A percentile compares a stretch with the other conserved stretches of the same genome.
Evolutionary conservation across 2,113 vertebrate species (phyloP).

Genomic region (Brienomyrus brachyistius): DNA sequence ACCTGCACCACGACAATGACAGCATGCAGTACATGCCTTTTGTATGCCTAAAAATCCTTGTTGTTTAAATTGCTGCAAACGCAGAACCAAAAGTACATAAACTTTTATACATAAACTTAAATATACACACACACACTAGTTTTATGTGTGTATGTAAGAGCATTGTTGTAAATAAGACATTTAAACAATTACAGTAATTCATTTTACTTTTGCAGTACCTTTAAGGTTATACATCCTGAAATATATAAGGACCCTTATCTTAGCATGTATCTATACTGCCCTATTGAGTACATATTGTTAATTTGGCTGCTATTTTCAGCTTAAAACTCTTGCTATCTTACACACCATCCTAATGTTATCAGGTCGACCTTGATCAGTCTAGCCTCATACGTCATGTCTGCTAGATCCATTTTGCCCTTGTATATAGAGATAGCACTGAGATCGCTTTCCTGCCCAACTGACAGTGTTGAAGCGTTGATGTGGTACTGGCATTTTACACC

Average conservation of each 20-base stretch:
- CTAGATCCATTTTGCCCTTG: conserved; percentile 35
- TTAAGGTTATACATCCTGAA: conserved; percentile 21
- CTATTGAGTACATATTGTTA: background rate
- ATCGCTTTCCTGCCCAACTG: conserved; percentile 20
- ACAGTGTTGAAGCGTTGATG: conserved; percentile 37
- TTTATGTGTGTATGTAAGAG: background rate
- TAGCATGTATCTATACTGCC: background rate
- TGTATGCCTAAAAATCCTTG: background rate
- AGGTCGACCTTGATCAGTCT: conserved; percentile 2
- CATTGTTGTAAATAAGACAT: background rate
- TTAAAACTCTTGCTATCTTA: conserved; percentile 12
- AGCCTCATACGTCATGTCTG: background rate
- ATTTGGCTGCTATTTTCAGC: background rate
- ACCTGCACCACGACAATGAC: background rate
- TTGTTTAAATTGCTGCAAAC: background rate
- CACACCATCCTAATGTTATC: background rate
- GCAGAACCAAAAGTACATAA: background rate
- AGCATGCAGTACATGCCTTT: background rate
- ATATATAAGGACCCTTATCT: background rate
- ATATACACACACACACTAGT: background rate
- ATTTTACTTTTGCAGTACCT: background rate
- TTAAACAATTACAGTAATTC: background rate
- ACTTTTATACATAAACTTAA: background rate
- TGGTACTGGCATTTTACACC: conserved; percentile 9
- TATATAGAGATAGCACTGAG: conserved; percentile 37